Base-by-base conservation (phyloP, 2,797 vertebrate genomes). In the Salarias fasciatus region DNA sequence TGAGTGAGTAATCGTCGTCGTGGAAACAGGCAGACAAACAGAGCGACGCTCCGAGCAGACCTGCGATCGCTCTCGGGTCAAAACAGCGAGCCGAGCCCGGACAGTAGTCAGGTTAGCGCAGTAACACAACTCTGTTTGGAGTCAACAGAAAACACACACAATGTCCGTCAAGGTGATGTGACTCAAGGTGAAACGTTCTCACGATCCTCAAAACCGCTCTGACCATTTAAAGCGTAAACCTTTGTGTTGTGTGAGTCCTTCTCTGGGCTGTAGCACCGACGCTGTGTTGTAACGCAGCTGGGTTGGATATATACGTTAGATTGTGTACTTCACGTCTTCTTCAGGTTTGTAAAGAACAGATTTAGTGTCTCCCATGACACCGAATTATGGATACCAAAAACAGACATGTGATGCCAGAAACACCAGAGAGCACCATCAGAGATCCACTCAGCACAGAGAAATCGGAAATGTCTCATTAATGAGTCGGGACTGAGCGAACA, bases 21-120 rank as follows among this genome's bases (percentile, higher is more conserved):
- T 76, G 73, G 45, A 74, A 81, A 69, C 15, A 2, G 61, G 63
- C 57, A 70, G 72, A 86, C 72, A 82, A 79, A 82, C 69, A 57
- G 38, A 38, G 56, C 44, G 44, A 72, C 75, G 75, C 52, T 24
- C 62, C 53, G 28, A 59, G 51, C 77, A 40, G 3, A 10, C 49
- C 62, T 56, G 52, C 69, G 54, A 76, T 70, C 64, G 37, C 4
- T 24, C 8, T 45, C 8, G 50, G 56, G 62, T 69, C 68, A 62
- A 60, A 68, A 15, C 30, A 6, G 70, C 73, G 62, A 72, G 30
- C 38, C 49, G 14, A 10, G 50, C 11, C 52, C 12, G n/a, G 44
- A 45, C 55, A 53, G 42, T 28, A 31, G 52, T 38, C 43, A 0
- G 13, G 58, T 52, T 18, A 42, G 35, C n/a, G 47, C 33, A 5